Evolutionary conservation across 2,113 vertebrate species (phyloP), one percentile per base, ranked within the genome.

Genomic region (Muscicapa adusta): DNA sequence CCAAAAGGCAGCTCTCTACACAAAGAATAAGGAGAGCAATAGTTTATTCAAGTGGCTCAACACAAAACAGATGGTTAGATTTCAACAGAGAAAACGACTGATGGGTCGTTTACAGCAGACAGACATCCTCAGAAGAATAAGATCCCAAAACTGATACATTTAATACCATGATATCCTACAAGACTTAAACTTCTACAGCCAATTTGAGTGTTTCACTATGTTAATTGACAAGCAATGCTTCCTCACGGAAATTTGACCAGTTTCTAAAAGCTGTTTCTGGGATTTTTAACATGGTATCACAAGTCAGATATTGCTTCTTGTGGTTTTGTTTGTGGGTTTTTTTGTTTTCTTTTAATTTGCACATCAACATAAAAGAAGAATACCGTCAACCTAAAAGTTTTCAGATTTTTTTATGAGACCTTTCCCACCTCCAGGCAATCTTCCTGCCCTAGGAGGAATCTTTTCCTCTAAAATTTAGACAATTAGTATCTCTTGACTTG

Each of bases 51-150:
- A 95, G 82, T 54, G 67, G 40, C 65, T 91, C 82, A 91, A 95
- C 68, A 84, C 51, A 80, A 93, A 97, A 81, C 81, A 97, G 89
- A 96, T 95, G 91, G 85, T 85, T 88, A 81, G 61, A 95, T 91
- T 94, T 94, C 57, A 95, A 80, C 90, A 93, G 79, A 95, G 72
- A 22, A 57, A 78, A 80, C 65, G 43, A 61, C 54, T 78, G n/a
- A 82, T 76, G 87, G 60, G 47, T 58, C 90, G 48, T 66, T 74
- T 77, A 74, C 29, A 76, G n/a, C 34, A 77, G 40, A 68, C 40
- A 87, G 34, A 38, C 38, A 68, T 8, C 11, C 24, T 85, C 63
- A 73, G 60, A 91, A 77, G 54, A 62, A 42, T 42, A 25, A 89
- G 31, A 31, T 15, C 54, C 56, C 43, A 43, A 79, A 93, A 82